Evolutionary conservation across 1,140 invertebrate species (phyloP), one percentile per base, ranked within the genome.

Genomic region (Lepidurus couesii): DNA sequence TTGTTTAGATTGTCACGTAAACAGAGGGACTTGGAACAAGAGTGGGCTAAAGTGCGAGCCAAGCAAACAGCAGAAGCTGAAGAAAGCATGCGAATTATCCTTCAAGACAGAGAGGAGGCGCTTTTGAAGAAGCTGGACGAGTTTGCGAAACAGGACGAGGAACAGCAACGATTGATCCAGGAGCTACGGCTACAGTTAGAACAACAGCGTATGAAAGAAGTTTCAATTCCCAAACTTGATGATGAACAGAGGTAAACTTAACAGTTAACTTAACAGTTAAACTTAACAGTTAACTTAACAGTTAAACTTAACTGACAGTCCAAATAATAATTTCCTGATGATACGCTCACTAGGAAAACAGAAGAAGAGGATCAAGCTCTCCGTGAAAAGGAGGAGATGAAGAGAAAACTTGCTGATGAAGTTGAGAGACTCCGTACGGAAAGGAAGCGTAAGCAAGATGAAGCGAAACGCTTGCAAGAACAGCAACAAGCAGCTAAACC

Each of bases 81-180:
- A 9, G 85, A 87, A 43, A 86, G 87, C 11, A 83, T 87, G 74
- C 84, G 86, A 8, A 84, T 84, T 3, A 83, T 86, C 73, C 84
- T 88, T 78, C 86, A 88, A 81, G 82, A 87, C 34, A 81, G 86
- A 11, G 87, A 89, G 76, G 87, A 87, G 80, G 86, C 88, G 81
- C 84, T 90, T 78, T 83, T 87, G 65, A 88, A 87, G 42, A 86
- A 87, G 79, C 85, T 90, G 16, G 86, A 88, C 82, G 87, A 89
- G 81, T 82, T 91, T 13, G 89, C 89, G 83, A 87, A 86, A 82
- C 86, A 87, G 74, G 87, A 88, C 76, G 85, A 85, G 75, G 87
- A 89, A 80, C 87, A 87, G 86, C 88, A 89, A 79, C 84, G 85
- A 81, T 24, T 77, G 44, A 21, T 75, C 73, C 44, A 21, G 11